Evolutionary conservation across 2,797 vertebrate genomes (phyloP).

Genomic region (Periophthalmus magnuspinnatus): DNA sequence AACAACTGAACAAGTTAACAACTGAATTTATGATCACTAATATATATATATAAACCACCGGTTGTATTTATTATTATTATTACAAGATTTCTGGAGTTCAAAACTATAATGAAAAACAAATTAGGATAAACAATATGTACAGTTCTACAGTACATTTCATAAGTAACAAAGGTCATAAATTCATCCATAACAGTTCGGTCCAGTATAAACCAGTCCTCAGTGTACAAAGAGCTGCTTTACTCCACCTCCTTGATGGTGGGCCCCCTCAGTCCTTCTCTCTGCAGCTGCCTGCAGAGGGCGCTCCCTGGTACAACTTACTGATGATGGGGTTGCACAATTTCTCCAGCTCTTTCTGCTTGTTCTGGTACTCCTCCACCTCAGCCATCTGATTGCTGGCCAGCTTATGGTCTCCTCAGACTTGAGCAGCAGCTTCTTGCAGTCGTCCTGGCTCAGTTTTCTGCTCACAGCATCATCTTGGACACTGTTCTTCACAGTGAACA

Average conservation of each 20-base stretch:
- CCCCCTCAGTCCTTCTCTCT: slow-evolving; percentile 3
- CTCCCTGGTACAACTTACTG: slow-evolving; percentile 7
- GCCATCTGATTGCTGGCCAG: slow-evolving; percentile 9
- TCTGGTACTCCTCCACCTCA: slow-evolving; percentile 6
- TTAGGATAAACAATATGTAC: not conserved
- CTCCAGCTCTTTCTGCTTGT: slow-evolving; percentile 7
- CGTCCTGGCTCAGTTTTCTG: not conserved
- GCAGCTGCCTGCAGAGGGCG: not conserved
- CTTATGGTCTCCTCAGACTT: slow-evolving; percentile 4
- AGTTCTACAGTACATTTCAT: not conserved
- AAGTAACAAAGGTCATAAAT: not conserved
- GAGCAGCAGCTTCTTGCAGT: slow-evolving; percentile 6
- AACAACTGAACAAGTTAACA: too few species aligned
- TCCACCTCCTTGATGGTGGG: slow-evolving; percentile 2
- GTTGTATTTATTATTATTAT: too few species aligned
- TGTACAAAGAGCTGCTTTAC: not conserved
- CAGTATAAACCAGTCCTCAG: not conserved
- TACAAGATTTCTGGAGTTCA: too few species aligned
- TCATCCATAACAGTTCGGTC: too few species aligned
- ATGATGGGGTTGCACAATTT: slow-evolving; percentile 8
- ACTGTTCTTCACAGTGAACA: slow-evolving; percentile 5
- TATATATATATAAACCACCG: too few species aligned
- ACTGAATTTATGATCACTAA: too few species aligned
- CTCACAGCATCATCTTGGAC: slow-evolving; percentile 1
- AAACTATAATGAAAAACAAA: not conserved